Evolutionary conservation across 2,888 invertebrate species (phyloP), one percentile per base, ranked within the genome.

Genomic region (Xylota sylvarum): DNA sequence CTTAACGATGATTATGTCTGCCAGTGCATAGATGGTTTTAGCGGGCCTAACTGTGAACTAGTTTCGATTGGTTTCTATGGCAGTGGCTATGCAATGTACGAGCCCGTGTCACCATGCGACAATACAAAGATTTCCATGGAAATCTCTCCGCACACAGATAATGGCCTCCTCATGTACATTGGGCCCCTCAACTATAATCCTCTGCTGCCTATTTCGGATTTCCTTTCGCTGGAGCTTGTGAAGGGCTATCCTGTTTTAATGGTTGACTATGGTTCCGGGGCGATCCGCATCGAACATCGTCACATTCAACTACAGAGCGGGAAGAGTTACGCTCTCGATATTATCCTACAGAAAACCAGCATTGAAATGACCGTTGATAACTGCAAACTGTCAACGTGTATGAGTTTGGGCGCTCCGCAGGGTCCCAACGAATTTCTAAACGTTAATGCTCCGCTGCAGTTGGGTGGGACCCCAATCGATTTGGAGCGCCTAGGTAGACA

Each of bases 11-110:
- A 94, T 88, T 94, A 95, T 88, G 88, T 86, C 4, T 99, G 99
- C 93, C 95, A 96, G 76, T 99, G 98, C 89, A 95, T 95, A 0
- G 94, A 95, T 17, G 96, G 96, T 0, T 94, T 95, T 69, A 95
- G 95, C 5, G 99, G 99, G 0, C 97, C 98, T 0, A 95, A 96
- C 78, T 99, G 99, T 92, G 98, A 99, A 93, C 95, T 96, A 85
- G 95, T 97, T 0, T 95, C 96, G 0, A 95, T 98, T 88, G 97
- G 97, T 19, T 99, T 99, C 93, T 94, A 94, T 86, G 97, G 98
- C n/a, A 95, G 96, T 89, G 98, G 98, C 9, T 99, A 97, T 95
- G 98, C 98, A 0, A 96, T 99, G 94, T 98, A 98, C 93, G 95
- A 96, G 0, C 95, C 98, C 0, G 95, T 98, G 37, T 96, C 97